A percentile compares a stretch with the other conserved stretches of the same genome.
phyloP scores from a whole-genome alignment of 2,888 invertebrate species.

The Lasioglossum pauxillum region DNA sequence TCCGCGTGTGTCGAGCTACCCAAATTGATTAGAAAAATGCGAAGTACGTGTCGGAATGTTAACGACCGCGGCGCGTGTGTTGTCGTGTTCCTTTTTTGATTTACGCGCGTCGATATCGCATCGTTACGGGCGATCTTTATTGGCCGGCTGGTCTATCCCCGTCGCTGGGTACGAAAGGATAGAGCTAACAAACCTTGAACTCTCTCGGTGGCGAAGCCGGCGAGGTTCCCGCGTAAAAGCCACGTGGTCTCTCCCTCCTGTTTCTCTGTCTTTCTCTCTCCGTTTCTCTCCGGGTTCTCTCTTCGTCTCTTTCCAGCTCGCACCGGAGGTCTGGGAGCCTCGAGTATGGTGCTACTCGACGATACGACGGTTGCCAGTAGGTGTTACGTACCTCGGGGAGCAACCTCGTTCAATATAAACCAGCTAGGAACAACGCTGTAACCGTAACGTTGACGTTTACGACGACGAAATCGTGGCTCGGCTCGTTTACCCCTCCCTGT shows the following conservation, averaged over 20 bases:
- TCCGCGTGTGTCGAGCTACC: not conserved
- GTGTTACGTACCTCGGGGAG: conserved; percentile 84
- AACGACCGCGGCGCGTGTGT: conserved; percentile 22
- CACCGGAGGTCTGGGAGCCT: conserved; percentile 57
- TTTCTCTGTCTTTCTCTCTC: conserved; percentile 11
- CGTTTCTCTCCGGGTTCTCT: conserved; percentile 9
- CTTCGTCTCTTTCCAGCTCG: conserved; percentile 8
- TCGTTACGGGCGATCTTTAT: conserved; percentile 37
- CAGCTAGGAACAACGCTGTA: conserved; percentile 84
- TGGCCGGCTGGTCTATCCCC: conserved; percentile 36
- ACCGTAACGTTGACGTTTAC: conserved; percentile 85
- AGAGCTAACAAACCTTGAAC: conserved; percentile 66
- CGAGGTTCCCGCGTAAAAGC: conserved; percentile 81
- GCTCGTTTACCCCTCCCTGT: conserved; percentile 82
- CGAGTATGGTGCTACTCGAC: conserved; percentile 70
- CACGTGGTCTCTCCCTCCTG: conserved; percentile 77
- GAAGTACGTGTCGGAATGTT: conserved; percentile 32
- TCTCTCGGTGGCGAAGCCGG: conserved; percentile 34
- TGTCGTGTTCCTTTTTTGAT: conserved; percentile 26
- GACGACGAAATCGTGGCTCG: conserved; percentile 84
- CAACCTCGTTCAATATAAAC: conserved; percentile 84
- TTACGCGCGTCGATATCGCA: conserved; percentile 34
- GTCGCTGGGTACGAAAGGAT: conserved; percentile 39
- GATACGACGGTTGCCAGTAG: conserved; percentile 78
- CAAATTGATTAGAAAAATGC: conserved; percentile 41